phyloP scores from a whole-genome alignment of 2,113 vertebrate genomes.

The Notothenia rossii region DNA sequence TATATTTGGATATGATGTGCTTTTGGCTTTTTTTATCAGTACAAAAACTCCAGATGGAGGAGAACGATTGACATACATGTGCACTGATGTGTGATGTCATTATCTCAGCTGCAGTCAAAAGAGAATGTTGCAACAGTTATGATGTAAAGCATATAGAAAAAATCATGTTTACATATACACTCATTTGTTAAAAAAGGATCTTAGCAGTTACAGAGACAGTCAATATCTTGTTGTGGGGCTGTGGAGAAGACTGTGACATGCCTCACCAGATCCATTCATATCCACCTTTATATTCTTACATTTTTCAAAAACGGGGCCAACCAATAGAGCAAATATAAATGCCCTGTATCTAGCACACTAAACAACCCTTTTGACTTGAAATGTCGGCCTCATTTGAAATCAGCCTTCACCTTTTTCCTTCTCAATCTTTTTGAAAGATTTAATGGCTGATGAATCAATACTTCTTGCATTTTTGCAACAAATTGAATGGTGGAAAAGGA shows the following conservation, averaged over 20 bases:
- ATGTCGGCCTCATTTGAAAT: conserved; percentile 34
- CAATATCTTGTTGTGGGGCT: background rate
- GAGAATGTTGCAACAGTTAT: background rate
- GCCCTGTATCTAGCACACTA: background rate
- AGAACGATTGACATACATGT: conserved; percentile 32
- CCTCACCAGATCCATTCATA: conserved; percentile 24
- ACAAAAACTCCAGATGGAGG: conserved; percentile 6
- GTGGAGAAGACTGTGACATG: conserved; percentile 21
- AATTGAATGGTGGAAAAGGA: conserved; percentile 17
- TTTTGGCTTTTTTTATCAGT: background rate
- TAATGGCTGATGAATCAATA: conserved; percentile 42
- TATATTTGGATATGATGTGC: background rate
- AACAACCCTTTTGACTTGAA: conserved; percentile 30
- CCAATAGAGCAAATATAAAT: background rate
- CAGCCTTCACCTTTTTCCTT: conserved; percentile 26
- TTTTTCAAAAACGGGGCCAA: background rate
- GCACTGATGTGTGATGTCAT: conserved; percentile 33
- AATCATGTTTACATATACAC: background rate
- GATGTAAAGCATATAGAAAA: background rate
- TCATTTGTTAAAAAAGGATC: conserved; percentile 4
- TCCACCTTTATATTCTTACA: conserved; percentile 24
- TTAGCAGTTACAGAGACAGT: background rate
- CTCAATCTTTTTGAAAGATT: conserved; percentile 47
- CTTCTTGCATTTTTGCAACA: conserved; percentile 22
- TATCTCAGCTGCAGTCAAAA: conserved; percentile 29